Percentiles rank a stretch among this genome's conserved stretches.
These are phyloP conservation scores for Ceyx erithaca DNA, from an alignment of 2,797 vertebrate species.

Conservation along the genomic window DNA sequence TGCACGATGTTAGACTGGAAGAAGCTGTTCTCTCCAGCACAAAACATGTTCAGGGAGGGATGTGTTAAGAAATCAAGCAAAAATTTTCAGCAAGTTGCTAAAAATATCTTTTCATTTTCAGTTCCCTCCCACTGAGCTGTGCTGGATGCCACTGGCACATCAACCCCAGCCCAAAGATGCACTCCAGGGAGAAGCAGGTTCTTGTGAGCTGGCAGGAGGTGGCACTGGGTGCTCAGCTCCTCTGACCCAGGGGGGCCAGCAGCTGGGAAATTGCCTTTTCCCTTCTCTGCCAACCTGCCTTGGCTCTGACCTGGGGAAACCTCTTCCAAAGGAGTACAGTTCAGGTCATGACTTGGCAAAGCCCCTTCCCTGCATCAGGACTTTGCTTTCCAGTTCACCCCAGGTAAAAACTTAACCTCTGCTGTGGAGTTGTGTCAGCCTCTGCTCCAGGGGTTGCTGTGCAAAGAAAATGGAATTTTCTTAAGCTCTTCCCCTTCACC, in stretches of 20 bases:
- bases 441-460: accelerated
- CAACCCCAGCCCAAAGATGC: background rate
- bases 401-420: background rate
- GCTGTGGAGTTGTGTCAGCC: background rate
- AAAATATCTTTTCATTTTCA: background rate
- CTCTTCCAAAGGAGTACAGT: background rate
- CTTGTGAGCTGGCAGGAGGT: background rate
- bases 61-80: background rate
- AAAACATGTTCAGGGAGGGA: background rate
- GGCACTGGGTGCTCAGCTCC: background rate
- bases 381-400: background rate
- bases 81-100: background rate
- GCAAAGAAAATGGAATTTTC: background rate
- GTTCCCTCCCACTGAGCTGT: background rate
- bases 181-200: background rate
- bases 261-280: background rate
- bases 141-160: background rate
- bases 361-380: background rate
- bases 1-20: background rate
- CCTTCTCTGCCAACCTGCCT: background rate
- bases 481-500: background rate
- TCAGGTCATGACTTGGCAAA: background rate
- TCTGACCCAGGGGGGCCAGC: background rate
- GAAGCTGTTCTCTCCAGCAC: background rate
- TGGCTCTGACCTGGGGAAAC: background rate